These are phyloP conservation scores for Tillus elongatus DNA, from an alignment of 2,888 invertebrate genomes.

Conservation along the genomic window DNA sequence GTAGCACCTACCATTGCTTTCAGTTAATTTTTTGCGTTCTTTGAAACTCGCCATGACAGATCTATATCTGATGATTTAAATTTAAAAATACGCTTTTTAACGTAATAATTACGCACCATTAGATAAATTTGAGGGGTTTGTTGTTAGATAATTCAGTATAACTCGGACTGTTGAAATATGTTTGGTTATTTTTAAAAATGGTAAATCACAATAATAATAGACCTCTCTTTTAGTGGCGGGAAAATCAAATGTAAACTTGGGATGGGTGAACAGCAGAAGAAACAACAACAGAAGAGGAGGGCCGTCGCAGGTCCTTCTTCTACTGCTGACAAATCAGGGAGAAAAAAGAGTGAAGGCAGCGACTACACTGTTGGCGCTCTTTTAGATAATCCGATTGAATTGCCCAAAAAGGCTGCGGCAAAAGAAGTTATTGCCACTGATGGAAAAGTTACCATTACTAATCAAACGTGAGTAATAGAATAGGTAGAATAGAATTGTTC, in stretches of 20 bases:
- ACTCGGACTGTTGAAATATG: too few species aligned
- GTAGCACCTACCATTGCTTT: slow-evolving; percentile 32
- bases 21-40: slow-evolving; percentile 29
- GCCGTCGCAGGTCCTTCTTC: slow-evolving; percentile 16
- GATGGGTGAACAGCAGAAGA: neutral
- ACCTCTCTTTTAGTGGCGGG: too few species aligned
- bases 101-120: too few species aligned
- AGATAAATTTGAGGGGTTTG: too few species aligned
- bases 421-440: slow-evolving; percentile 27
- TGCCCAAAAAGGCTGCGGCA: slow-evolving; percentile 15
- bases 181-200: too few species aligned
- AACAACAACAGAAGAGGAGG: slow-evolving; percentile 11
- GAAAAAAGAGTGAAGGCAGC: slow-evolving; percentile 10
- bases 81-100: too few species aligned
- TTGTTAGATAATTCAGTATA: too few species aligned
- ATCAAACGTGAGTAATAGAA: slow-evolving; percentile 28
- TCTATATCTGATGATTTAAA: slow-evolving; percentile 2
- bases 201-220: too few species aligned
- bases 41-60: slow-evolving; percentile 28
- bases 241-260: too few species aligned
- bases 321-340: slow-evolving; percentile 9
- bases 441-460: slow-evolving; percentile 27
- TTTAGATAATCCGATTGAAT: neutral
- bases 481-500: too few species aligned
- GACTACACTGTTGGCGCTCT: neutral